Percentiles rank a stretch among this genome's conserved stretches.
These are phyloP conservation scores for Cryptophagus acutangulus DNA, from an alignment of 2,888 invertebrate genomes.

Conservation along the genomic window DNA sequence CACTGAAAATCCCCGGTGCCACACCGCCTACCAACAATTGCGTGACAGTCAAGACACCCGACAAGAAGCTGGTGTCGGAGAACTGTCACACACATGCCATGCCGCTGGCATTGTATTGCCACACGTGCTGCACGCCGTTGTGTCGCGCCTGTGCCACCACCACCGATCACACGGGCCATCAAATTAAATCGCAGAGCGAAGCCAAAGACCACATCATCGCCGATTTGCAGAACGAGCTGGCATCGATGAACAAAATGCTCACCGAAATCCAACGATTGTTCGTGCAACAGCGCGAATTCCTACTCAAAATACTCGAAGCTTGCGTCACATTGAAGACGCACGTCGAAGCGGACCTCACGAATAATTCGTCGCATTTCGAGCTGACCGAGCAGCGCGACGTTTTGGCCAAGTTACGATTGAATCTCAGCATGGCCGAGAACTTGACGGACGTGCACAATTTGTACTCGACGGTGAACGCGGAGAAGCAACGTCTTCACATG, in stretches of 20 bases:
- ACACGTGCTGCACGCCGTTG: conserved; percentile 58
- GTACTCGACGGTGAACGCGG: conserved; percentile 57
- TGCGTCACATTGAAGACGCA: conserved; percentile 70
- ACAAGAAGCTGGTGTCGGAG: conserved; percentile 49
- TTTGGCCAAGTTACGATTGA: conserved; percentile 57
- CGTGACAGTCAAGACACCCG: conserved; percentile 31
- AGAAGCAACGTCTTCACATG: conserved; percentile 62
- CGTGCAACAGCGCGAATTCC: conserved; percentile 65
- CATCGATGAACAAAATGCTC: conserved; percentile 64
- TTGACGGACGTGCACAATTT: conserved; percentile 59
- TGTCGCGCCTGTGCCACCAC: conserved; percentile 65
- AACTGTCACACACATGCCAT: conserved; percentile 69
- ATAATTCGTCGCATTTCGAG: conserved; percentile 62
- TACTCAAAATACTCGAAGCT: conserved; percentile 68
- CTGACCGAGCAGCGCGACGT: conserved; percentile 62
- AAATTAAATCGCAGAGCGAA: conserved; percentile 59
- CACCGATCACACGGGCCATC: conserved; percentile 61
- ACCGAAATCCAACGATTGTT: conserved; percentile 66
- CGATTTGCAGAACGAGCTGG: conserved; percentile 62
- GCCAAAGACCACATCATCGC: conserved; percentile 50
- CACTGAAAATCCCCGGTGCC: conserved; percentile 49
- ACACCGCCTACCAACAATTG: conserved; percentile 11
- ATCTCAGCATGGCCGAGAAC: conserved; percentile 55
- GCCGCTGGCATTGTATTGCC: conserved; percentile 69
- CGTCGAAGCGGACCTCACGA: conserved; percentile 68